These are phyloP conservation scores for Andrena marginata DNA, from an alignment of 2,888 invertebrate species.

Conservation along the genomic window DNA sequence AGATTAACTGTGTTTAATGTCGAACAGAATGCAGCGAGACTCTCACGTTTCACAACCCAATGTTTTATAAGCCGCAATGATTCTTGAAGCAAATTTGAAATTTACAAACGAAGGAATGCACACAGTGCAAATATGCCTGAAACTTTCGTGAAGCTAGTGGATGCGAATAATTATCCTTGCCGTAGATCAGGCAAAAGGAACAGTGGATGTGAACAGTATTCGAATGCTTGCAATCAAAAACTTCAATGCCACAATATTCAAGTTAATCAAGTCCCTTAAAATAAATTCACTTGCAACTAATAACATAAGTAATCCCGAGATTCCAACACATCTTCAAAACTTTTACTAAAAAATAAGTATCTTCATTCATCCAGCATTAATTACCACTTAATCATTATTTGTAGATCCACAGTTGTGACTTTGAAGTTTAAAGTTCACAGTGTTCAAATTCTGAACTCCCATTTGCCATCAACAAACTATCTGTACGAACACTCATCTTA, in stretches of 20 bases:
- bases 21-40: neutral
- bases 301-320: neutral
- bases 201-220: neutral
- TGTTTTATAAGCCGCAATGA: neutral
- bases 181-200: neutral
- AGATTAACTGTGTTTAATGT: neutral
- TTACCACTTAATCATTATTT: too few species aligned
- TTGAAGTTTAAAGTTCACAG: too few species aligned
- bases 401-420: too few species aligned
- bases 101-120: neutral
- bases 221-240: conserved; percentile 10
- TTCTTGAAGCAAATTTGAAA: neutral
- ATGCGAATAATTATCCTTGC: neutral
- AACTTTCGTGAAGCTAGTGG: neutral
- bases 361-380: too few species aligned
- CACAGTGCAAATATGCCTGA: conserved; percentile 1
- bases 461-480: too few species aligned
- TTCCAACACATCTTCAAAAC: neutral
- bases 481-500: neutral
- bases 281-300: neutral
- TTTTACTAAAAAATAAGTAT: neutral
- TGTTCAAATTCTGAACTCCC: too few species aligned
- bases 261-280: neutral
- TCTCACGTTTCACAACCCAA: neutral
- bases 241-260: neutral